phyloP scores from a whole-genome alignment of 2,888 invertebrate species.

The Bhutanitis thaidina region DNA sequence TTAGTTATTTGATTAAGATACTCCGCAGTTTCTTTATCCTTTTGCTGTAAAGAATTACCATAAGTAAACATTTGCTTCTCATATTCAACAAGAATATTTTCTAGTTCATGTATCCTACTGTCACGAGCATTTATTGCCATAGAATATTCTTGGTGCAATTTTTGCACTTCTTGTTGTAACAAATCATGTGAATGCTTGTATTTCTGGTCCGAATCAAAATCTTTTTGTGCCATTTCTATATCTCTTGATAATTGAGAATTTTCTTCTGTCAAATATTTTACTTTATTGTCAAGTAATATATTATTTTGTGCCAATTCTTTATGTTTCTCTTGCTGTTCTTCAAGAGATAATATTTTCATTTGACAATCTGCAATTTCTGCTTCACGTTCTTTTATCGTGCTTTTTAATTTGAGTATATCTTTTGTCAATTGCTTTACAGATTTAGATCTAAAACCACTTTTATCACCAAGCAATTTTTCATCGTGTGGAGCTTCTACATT shows the following conservation, averaged over 20 bases:
- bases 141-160: conserved; percentile 57
- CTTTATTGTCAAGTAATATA: conserved; percentile 55
- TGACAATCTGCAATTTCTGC: conserved; percentile 72
- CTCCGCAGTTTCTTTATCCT: conserved; percentile 68
- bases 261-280: conserved; percentile 62
- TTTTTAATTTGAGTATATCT: conserved; percentile 73
- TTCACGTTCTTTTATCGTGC: conserved; percentile 74
- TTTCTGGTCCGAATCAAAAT: conserved; percentile 48
- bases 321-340: conserved; percentile 71
- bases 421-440: conserved; percentile 73
- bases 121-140: conserved; percentile 60
- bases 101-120: conserved; percentile 68
- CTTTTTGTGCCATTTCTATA: conserved; percentile 43
- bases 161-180: conserved; percentile 55
- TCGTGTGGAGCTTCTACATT: conserved; percentile 53
- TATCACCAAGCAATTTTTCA: conserved; percentile 57
- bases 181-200: conserved; percentile 47
- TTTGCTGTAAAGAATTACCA: conserved; percentile 61
- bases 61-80: conserved; percentile 71
- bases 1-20: conserved; percentile 78
- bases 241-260: conserved; percentile 62
- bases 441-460: conserved; percentile 58
- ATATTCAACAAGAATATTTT: conserved; percentile 67
- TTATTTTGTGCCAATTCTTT: conserved; percentile 51
- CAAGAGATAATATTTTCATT: conserved; percentile 73